Evolutionary conservation across 1,140 invertebrate species (phyloP).

Genomic region (Apolygus lucorum): DNA sequence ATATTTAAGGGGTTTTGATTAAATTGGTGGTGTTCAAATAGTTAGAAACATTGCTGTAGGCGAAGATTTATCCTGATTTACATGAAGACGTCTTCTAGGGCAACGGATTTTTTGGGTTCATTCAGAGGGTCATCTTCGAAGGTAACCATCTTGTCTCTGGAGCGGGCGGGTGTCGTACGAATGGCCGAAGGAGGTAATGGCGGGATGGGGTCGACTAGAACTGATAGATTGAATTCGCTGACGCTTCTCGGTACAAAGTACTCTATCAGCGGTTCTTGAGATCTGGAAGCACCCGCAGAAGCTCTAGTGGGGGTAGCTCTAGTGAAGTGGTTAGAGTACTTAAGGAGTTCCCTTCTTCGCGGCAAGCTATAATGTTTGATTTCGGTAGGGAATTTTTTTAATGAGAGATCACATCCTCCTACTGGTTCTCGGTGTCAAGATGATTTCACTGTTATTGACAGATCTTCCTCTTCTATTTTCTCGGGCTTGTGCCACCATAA

Average conservation of each 20-base stretch:
- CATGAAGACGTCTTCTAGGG: conserved; percentile 52
- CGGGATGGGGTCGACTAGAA: conserved; percentile 46
- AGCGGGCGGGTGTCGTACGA: conserved; percentile 34
- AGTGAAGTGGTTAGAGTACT: conserved; percentile 24
- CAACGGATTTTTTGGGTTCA: conserved; percentile 38
- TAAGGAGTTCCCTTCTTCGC: conserved; percentile 23
- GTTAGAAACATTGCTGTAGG: not conserved
- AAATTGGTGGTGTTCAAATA: not conserved
- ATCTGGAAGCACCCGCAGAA: conserved; percentile 37
- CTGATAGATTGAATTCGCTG: conserved; percentile 67
- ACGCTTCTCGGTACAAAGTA: conserved; percentile 73
- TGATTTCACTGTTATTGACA: conserved; percentile 31
- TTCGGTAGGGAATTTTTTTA: conserved; percentile 28
- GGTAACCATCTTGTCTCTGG: conserved; percentile 67
- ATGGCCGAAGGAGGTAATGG: conserved; percentile 41
- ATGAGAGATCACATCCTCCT: conserved; percentile 44
- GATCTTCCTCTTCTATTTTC: conserved; percentile 38
- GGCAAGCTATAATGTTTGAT: conserved; percentile 31
- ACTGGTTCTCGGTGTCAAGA: conserved; percentile 34
- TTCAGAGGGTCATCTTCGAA: conserved; percentile 59
- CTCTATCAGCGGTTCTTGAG: conserved; percentile 54
- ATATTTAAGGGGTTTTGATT: not conserved
- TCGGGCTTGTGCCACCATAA: conserved; percentile 34
- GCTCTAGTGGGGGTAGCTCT: conserved; percentile 26
- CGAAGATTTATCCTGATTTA: conserved; percentile 38